Evolutionary conservation across 2,888 invertebrate species (phyloP), one percentile per base, ranked within the genome.

Genomic region (Andrena bicolor): DNA sequence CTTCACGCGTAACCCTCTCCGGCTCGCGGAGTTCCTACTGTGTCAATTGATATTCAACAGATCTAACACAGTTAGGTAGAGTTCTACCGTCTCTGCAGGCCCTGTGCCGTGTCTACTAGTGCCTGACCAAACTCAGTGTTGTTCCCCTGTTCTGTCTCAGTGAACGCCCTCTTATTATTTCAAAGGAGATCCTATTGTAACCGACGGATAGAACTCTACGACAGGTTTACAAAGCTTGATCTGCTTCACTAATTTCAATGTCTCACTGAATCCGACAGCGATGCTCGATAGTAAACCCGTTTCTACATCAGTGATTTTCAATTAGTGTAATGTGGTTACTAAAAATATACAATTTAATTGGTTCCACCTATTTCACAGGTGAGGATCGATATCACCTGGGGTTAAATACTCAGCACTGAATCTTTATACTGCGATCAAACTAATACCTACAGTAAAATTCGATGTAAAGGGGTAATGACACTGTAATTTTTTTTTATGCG

Each of bases 21-120:
- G 30, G 7, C 61, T 60, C 16, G 28, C 51, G 49, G 28, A 28
- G 41, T 35, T 49, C 51, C 28, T 70, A 30, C 71, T 23, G 53
- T 76, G 58, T 76, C 51, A 63, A 70, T 76, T 70, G 61, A 76
- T 76, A 76, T 49, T 61, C 60, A 32, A 61, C 49, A 51, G 60
- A 41, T 32, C 58, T 20, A 53, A 63, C 35, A 51, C 20, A 61
- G 70, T 30, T 70, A 28, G 26, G 26, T 13, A 60, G 35, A 7
- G 51, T 76, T 69, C 49, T n/a, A 26, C 49, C 70, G 16, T 75
- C 6, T 10, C 41, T 16, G 16, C 13, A 30, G 6, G 6, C 28
- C 16, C 13, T 30, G 26, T n/a, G 8, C 10, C 41, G 0, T 16
- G 64, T 16, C 13, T 58, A 72, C 3, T 56, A 10, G n/a, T 8